phyloP scores from a whole-genome alignment of 2,888 invertebrate species.

The Poecilus cupreus region DNA sequence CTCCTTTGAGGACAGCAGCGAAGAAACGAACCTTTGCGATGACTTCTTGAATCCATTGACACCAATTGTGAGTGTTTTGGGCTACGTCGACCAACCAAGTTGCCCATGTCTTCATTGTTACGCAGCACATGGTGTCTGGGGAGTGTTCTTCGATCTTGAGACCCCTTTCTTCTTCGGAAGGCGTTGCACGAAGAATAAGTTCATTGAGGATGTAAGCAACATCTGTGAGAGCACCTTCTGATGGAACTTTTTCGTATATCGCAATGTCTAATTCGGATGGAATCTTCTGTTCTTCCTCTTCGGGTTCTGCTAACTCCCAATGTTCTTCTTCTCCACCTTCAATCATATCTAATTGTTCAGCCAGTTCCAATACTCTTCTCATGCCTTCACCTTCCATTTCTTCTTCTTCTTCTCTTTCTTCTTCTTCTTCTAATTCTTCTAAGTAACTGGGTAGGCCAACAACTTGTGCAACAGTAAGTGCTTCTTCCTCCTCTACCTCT shows the following conservation, averaged over 20 bases:
- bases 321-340: neutral
- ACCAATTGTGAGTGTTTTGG: slow-evolving; percentile 70
- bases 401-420: neutral
- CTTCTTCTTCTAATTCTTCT: neutral
- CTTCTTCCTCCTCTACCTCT: slow-evolving; percentile 2
- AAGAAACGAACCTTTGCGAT: slow-evolving; percentile 67
- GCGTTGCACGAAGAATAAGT: neutral
- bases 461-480: too few relatives aligned
- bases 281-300: neutral
- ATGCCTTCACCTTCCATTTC: slow-evolving; percentile 7
- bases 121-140: slow-evolving; percentile 68
- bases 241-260: neutral
- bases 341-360: neutral
- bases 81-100: slow-evolving; percentile 69
- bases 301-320: neutral
- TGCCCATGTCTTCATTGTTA: slow-evolving; percentile 70
- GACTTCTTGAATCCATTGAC: slow-evolving; percentile 68
- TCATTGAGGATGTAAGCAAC: neutral
- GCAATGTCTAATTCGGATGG: neutral
- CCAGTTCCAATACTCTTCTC: too few relatives aligned
- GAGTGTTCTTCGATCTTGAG: slow-evolving; percentile 65
- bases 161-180: slow-evolving; percentile 6
- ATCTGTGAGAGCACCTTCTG: neutral
- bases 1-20: slow-evolving; percentile 66
- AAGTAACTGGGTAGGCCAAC: too few relatives aligned